These are phyloP conservation scores for Nyctalus aviator DNA, from an alignment of 2,797 vertebrate species.

Conservation along the genomic window DNA sequence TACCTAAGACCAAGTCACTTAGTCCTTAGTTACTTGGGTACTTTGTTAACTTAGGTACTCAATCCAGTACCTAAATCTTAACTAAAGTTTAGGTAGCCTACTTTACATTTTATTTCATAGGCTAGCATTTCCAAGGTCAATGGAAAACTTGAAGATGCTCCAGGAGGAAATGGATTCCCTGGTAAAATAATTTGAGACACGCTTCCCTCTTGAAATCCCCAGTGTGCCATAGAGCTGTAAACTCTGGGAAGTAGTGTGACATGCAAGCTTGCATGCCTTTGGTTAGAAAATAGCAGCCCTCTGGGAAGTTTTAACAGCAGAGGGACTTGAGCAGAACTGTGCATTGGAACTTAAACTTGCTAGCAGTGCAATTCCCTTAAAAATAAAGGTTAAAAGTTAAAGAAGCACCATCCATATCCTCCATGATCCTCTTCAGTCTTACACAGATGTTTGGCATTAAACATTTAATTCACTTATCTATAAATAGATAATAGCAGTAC, in stretches of 20 bases:
- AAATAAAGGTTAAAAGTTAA: slow-evolving; percentile 18
- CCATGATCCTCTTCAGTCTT: background rate
- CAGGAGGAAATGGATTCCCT: background rate
- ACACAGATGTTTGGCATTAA: background rate
- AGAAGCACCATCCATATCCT: background rate
- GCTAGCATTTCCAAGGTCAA: background rate
- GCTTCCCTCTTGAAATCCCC: background rate
- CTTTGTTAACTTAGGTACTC: background rate
- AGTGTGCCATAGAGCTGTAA: background rate
- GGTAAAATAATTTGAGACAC: background rate
- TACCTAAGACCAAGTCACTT: background rate
- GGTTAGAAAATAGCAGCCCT: background rate
- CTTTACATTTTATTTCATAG: background rate
- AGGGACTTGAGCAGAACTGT: background rate
- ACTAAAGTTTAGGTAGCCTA: background rate
- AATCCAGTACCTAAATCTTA: background rate
- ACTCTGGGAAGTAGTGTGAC: background rate
- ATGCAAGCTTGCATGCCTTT: background rate
- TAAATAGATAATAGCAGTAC: background rate
- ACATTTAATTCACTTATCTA: background rate
- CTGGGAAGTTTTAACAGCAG: background rate
- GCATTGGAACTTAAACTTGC: background rate
- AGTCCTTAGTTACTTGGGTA: background rate
- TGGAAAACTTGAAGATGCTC: background rate
- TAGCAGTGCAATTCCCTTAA: background rate